phyloP scores from a whole-genome alignment of 2,888 invertebrate genomes.

The Selenia dentaria region DNA sequence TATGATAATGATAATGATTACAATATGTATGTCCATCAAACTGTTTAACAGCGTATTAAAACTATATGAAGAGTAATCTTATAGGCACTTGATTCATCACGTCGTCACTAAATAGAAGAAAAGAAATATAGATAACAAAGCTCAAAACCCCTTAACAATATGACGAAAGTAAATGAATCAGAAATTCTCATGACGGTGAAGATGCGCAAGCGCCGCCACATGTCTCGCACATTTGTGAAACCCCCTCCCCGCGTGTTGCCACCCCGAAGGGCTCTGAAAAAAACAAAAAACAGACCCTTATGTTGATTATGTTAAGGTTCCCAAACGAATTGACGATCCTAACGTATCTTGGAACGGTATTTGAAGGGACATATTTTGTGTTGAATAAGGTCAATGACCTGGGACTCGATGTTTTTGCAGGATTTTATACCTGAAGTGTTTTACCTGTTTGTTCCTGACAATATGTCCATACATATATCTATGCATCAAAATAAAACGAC shows the following conservation, averaged over 20 bases:
- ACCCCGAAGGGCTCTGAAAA: constrained; percentile 74
- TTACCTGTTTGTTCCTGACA: no score
- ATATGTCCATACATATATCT: no score
- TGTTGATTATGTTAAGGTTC: constrained; percentile 30
- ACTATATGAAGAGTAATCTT: no score
- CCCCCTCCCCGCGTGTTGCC: constrained; percentile 51
- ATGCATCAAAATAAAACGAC: no score
- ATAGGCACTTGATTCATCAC: no score
- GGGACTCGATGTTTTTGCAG: constrained; percentile 9
- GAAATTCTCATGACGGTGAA: constrained; percentile 74
- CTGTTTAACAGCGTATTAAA: no score
- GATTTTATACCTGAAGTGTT: constrained; percentile 4
- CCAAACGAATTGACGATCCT: constrained; percentile 25
- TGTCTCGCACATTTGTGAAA: constrained; percentile 70
- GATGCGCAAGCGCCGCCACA: constrained; percentile 60
- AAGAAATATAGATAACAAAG: no score
- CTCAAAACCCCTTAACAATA: no score
- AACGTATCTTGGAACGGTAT: constrained; percentile 23
- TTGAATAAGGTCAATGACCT: constrained; percentile 30
- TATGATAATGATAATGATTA: no score
- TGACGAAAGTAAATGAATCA: constrained; percentile 71
- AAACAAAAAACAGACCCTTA: constrained; percentile 53
- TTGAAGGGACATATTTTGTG: constrained; percentile 22
- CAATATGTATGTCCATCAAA: no score
- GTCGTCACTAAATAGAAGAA: no score